Conservation (phyloP, 2,113 vertebrate genomes). For the Protobothrops mucrosquamatus region DNA sequence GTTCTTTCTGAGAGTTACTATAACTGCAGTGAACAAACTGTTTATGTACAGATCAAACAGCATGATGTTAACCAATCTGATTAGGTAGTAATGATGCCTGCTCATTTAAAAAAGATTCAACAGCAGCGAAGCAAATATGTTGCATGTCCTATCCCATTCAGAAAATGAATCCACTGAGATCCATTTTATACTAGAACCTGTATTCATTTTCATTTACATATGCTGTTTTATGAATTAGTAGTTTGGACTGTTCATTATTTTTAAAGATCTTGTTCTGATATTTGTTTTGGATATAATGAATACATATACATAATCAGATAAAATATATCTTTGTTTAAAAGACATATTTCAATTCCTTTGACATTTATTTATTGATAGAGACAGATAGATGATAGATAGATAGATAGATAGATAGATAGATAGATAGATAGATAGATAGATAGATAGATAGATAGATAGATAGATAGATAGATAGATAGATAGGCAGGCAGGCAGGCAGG, state of each 20-base stretch:
- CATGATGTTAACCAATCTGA: not conserved
- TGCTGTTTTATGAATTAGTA: not conserved
- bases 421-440: too few species aligned
- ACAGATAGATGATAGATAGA: too few species aligned
- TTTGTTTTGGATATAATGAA: not conserved
- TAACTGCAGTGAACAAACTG: not conserved
- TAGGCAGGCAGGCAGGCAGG: too few species aligned
- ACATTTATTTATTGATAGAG: not conserved
- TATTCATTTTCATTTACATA: not conserved
- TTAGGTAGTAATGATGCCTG: not conserved
- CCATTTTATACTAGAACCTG: not conserved
- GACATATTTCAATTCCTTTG: not conserved
- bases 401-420: too few species aligned
- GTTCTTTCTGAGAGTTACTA: not conserved
- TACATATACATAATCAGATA: not conserved
- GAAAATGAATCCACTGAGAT: not conserved
- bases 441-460: too few species aligned
- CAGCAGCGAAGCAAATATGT: not conserved
- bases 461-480: too few species aligned
- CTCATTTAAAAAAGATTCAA: not conserved
- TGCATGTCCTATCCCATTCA: not conserved
- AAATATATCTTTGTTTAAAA: not conserved
- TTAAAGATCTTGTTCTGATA: not conserved
- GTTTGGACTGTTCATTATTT: not conserved
- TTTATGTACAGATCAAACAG: constrained; percentile 19